phyloP scores from a whole-genome alignment of 1,140 invertebrate species.

The Drosophila yakuba region DNA sequence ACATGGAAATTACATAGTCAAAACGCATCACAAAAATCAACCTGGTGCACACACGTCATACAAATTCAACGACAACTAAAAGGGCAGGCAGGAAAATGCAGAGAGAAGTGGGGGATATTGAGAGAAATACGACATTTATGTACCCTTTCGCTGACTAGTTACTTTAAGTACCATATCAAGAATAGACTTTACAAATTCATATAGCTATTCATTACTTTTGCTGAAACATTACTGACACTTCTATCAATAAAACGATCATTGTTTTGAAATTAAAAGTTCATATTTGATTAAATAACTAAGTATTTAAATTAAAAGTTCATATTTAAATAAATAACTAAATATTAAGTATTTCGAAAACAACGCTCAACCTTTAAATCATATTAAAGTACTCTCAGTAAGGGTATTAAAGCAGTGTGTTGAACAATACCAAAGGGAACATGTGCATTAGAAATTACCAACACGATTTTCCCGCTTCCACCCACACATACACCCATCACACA shows the following conservation, averaged over 20 bases:
- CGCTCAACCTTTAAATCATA: not conserved
- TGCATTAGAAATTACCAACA: slow-evolving; percentile 36
- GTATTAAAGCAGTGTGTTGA: slow-evolving; percentile 42
- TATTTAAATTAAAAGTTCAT: not conserved
- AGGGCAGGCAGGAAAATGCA: slow-evolving; percentile 32
- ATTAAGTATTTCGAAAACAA: too few relatives aligned
- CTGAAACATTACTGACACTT: too few relatives aligned
- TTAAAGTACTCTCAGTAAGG: not conserved
- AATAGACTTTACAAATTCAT: too few relatives aligned
- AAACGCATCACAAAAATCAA: slow-evolving; percentile 47
- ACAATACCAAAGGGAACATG: slow-evolving; percentile 53
- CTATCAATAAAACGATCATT: too few relatives aligned
- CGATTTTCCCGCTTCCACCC: slow-evolving; percentile 23
- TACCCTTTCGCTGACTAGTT: not conserved
- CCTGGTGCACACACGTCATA: slow-evolving; percentile 54
- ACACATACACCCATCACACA: slow-evolving; percentile 6
- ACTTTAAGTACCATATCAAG: not conserved
- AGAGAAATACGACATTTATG: not conserved
- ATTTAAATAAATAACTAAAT: not conserved
- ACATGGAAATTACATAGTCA: slow-evolving; percentile 56
- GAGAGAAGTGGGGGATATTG: not conserved
- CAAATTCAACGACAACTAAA: slow-evolving; percentile 7
- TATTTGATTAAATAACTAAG: not conserved
- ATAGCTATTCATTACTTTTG: too few relatives aligned
- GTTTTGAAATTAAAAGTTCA: not conserved